Percentiles rank a stretch among this genome's conserved stretches.
These are phyloP conservation scores for Epinephelus moara DNA, from an alignment of 2,113 vertebrate genomes.

Conservation along the genomic window DNA sequence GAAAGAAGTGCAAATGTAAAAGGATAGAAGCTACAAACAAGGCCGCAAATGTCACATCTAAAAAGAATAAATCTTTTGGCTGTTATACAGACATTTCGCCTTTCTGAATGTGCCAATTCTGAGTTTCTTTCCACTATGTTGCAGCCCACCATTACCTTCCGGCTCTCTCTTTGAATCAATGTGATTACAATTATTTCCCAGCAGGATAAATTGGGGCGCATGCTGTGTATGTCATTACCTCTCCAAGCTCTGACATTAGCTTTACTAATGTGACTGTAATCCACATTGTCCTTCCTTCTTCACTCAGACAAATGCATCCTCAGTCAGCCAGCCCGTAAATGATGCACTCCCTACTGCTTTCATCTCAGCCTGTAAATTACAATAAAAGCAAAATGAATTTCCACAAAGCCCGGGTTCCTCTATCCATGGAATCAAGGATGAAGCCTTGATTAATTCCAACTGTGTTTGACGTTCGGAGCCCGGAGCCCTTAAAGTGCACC, in stretches of 20 bases:
- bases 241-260: slow-evolving; percentile 38
- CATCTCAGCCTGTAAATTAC: slow-evolving; percentile 28
- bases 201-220: slow-evolving; percentile 32
- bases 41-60: neutral
- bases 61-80: neutral
- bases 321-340: slow-evolving; percentile 24
- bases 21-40: slow-evolving; percentile 1
- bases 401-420: neutral
- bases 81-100: neutral
- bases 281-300: slow-evolving; percentile 10
- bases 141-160: neutral
- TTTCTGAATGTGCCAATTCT: neutral
- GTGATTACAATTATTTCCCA: slow-evolving; percentile 51
- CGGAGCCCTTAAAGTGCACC: slow-evolving; percentile 20
- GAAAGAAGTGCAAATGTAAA: neutral
- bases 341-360: slow-evolving; percentile 14
- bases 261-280: slow-evolving; percentile 36
- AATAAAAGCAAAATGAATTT: slow-evolving; percentile 43
- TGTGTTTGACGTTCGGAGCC: slow-evolving; percentile 34
- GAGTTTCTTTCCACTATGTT: neutral
- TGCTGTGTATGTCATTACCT: slow-evolving; percentile 47
- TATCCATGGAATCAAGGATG: slow-evolving; percentile 22
- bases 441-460: slow-evolving; percentile 38
- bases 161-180: slow-evolving; percentile 17
- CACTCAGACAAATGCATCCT: slow-evolving; percentile 6